Percentiles rank a stretch among this genome's conserved stretches.
Evolutionary conservation across 2,888 invertebrate species (phyloP).

Genomic region (Pammene fasciana): DNA sequence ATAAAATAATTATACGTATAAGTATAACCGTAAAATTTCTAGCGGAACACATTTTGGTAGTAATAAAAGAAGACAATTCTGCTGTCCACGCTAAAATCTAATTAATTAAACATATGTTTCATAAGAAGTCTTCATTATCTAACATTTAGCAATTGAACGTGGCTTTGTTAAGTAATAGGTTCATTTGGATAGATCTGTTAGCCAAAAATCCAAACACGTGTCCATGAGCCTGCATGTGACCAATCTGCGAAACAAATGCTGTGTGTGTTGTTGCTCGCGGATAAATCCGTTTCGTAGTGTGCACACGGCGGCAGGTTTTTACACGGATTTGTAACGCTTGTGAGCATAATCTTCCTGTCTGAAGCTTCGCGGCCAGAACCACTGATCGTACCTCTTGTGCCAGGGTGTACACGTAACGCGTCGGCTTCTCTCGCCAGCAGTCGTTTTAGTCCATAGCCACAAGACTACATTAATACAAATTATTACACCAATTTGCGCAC

Average conservation of each 20-base stretch:
- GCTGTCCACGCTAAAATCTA: slow-evolving; percentile 32
- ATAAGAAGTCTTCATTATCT: slow-evolving; percentile 6
- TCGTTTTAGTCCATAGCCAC: slow-evolving; percentile 11
- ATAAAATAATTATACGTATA: slow-evolving; percentile 24
- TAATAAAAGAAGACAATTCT: slow-evolving; percentile 38
- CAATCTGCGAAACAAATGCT: neutral
- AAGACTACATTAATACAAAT: neutral
- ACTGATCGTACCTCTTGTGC: neutral
- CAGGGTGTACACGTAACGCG: slow-evolving; percentile 16
- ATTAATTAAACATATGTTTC: slow-evolving; percentile 27
- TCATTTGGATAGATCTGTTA: neutral
- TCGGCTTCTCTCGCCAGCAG: slow-evolving; percentile 6
- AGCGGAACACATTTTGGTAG: slow-evolving; percentile 42
- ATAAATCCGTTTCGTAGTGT: neutral
- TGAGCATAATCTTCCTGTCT: slow-evolving; percentile 8
- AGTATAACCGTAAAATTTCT: slow-evolving; percentile 32
- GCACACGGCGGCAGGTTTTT: neutral
- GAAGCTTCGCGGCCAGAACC: neutral
- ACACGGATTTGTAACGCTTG: neutral
- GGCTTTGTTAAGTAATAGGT: neutral
- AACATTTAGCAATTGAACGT: slow-evolving; percentile 7
- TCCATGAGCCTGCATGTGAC: neutral
- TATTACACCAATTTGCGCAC: slow-evolving; percentile 16
- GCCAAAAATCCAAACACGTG: neutral
- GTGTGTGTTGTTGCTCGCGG: neutral